Percentiles rank a stretch among this genome's conserved stretches.
These are phyloP conservation scores for Cacajao melanocephalus DNA, from an alignment of 2,797 vertebrate genomes.

Conservation along the genomic window DNA sequence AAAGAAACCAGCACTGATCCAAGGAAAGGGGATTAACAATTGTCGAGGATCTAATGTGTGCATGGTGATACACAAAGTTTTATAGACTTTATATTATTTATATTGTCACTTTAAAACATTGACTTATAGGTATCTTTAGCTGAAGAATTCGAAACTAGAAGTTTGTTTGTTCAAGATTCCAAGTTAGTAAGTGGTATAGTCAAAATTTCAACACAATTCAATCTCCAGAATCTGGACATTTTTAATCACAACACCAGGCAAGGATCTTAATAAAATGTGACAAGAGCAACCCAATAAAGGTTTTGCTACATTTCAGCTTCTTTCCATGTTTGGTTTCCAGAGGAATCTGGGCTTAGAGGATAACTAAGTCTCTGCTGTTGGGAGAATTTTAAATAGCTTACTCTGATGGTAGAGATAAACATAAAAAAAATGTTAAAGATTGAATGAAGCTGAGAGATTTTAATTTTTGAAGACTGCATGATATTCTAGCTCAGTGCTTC, in stretches of 20 bases:
- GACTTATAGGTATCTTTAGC: background rate
- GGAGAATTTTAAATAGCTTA: background rate
- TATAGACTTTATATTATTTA: background rate
- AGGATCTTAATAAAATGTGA: conserved; percentile 24
- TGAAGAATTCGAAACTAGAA: background rate
- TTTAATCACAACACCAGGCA: background rate
- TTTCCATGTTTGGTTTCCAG: background rate
- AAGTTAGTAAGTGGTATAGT: background rate
- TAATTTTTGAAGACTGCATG: background rate
- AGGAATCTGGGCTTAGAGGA: conserved; percentile 8
- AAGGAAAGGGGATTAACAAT: background rate
- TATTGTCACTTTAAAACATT: background rate
- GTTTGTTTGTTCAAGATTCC: background rate
- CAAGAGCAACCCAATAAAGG: background rate
- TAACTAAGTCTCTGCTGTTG: background rate
- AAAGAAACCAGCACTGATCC: background rate
- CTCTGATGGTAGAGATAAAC: background rate
- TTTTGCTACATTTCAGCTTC: background rate
- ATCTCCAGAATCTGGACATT: background rate
- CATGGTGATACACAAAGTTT: background rate
- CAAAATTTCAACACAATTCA: background rate
- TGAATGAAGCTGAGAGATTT: background rate
- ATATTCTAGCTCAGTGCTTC: background rate
- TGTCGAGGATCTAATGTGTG: background rate
- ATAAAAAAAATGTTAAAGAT: background rate